Evolutionary conservation across 2,888 invertebrate genomes (phyloP).

Genomic region (Malthinus seriepunctatus): DNA sequence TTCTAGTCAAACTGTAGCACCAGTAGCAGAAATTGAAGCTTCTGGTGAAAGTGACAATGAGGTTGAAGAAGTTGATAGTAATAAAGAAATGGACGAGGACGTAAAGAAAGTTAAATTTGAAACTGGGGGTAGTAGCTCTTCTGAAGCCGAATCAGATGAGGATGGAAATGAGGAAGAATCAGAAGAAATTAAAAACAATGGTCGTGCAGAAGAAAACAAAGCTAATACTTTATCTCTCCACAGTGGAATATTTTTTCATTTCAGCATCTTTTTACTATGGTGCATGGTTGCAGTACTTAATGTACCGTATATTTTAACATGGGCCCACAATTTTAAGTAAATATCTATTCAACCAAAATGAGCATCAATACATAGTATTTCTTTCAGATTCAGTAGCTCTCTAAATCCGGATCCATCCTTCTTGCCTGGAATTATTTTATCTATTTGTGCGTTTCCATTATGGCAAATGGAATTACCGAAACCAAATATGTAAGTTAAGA

Average conservation of each 20-base stretch:
- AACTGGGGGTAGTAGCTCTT: not conserved
- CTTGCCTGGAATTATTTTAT: slow-evolving; percentile 61
- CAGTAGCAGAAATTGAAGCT: not conserved
- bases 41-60: not conserved
- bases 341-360: slow-evolving; percentile 34
- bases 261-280: slow-evolving; percentile 73
- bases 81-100: no score
- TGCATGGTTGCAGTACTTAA: slow-evolving; percentile 67
- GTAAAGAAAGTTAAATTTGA: not conserved
- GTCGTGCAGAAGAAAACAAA: no score
- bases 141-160: slow-evolving; percentile 31
- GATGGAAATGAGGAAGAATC: slow-evolving; percentile 26
- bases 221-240: slow-evolving; percentile 15
- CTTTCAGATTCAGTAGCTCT: slow-evolving; percentile 58
- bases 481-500: slow-evolving; percentile 61
- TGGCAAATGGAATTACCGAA: slow-evolving; percentile 72
- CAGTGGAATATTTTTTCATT: slow-evolving; percentile 69
- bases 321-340: slow-evolving; percentile 82
- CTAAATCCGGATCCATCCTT: slow-evolving; percentile 67
- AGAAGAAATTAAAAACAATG: not conserved
- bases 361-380: not conserved
- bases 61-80: not conserved
- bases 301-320: slow-evolving; percentile 73
- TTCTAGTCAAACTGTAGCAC: not conserved
- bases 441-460: slow-evolving; percentile 63